Base-by-base conservation (phyloP, 2,797 vertebrate genomes). In the Ctenosaura bakeri region DNA sequence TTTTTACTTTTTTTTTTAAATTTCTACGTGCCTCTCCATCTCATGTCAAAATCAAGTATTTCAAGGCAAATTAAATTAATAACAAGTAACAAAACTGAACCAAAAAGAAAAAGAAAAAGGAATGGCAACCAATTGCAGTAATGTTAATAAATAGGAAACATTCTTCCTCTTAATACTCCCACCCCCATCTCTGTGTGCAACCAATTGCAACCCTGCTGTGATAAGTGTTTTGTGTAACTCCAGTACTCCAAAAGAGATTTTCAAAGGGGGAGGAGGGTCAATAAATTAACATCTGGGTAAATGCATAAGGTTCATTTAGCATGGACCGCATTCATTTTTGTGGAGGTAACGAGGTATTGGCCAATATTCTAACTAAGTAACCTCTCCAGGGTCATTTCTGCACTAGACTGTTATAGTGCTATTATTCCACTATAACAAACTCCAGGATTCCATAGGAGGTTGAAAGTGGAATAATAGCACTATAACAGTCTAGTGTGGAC, bases 161-260 rank as follows among this genome's bases (percentile, higher is more conserved):
- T 29, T 46, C 9, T 13, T 66, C 46, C 50, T 18, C 76, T n/a
- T n/a, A 26, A 6, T 35, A 52, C 42, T 18, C 26, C 79, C 32
- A 18, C 13, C 8, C 22, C n/a, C 22, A 16, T 74, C 32, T 32
- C 54, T 20, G 6, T 8, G 24, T 5, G 38, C n/a, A 87, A 54
- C 73, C 85, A 29, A 54, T 83, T 83, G 42, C 71, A 56, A 29
- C 59, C 85, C 85, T 83, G 14, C 46, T 54, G 71, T 4, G 85
- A 83, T 16, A 24, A 18, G 56, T 18, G 13, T 56, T 18, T 22
- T 54, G 29, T 20, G 66, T 35, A 14, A 38, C 22, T 62, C 20
- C 29, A 32, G 26, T 22, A 16, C 24, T 73, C 77, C 46, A 56
- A 71, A 83, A 82, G 10, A 52, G 62, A 50, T 26, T 52, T 66